Conservation (phyloP, 2,797 vertebrate species). For the Rhinophrynus dorsalis region DNA sequence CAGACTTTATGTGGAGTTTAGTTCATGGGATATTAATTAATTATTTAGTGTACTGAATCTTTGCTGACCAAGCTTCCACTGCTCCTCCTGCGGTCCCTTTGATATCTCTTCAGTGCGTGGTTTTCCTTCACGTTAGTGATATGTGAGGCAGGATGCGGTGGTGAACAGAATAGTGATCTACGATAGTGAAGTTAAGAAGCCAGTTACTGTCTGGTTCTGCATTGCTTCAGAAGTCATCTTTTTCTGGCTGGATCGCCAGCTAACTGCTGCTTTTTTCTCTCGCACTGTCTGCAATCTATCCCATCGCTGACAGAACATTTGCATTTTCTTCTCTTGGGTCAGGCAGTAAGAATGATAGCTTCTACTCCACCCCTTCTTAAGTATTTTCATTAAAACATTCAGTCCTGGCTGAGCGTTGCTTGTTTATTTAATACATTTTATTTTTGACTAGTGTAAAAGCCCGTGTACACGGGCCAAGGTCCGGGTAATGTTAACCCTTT, state of each 20-base stretch:
- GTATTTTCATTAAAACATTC: conserved; percentile 31
- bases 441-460: no score
- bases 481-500: no score
- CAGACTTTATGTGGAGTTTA: neutral
- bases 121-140: conserved; percentile 55
- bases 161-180: neutral
- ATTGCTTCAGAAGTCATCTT: neutral
- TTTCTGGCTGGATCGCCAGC: conserved; percentile 4
- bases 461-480: no score
- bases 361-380: conserved; percentile 17
- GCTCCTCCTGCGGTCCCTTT: conserved; percentile 46
- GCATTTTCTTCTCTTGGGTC: conserved; percentile 38
- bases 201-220: neutral
- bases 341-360: conserved; percentile 47
- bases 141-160: conserved; percentile 43
- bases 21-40: neutral
- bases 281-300: conserved; percentile 42
- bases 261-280: conserved; percentile 4
- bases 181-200: neutral
- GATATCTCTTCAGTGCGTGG: conserved; percentile 54
- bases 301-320: conserved; percentile 47
- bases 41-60: conserved; percentile 53
- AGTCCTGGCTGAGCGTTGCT: neutral
- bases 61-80: conserved; percentile 37
- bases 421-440: neutral